phyloP scores from a whole-genome alignment of 2,797 vertebrate genomes.

The Anguilla pacifica region DNA sequence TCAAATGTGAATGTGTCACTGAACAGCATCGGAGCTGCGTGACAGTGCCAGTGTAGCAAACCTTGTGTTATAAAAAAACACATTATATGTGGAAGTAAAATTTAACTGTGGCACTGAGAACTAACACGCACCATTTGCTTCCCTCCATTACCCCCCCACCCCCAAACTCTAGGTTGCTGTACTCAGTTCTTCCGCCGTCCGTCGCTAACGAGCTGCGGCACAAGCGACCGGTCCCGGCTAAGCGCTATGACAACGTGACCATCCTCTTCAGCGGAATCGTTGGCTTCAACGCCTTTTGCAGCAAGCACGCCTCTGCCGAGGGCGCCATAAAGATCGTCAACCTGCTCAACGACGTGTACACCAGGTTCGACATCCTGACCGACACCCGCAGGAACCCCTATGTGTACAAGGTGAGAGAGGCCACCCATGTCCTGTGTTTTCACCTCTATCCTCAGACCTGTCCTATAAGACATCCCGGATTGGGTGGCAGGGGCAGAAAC shows the following conservation, averaged over 20 bases:
- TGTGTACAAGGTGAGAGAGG: constrained; percentile 89
- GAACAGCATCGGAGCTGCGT: neutral
- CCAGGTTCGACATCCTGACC: constrained; percentile 96
- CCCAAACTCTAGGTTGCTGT: constrained; percentile 79
- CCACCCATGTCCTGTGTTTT: neutral
- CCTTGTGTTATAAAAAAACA: neutral
- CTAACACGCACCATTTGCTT: neutral
- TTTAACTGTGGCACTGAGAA: neutral
- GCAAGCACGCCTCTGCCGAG: constrained; percentile 96
- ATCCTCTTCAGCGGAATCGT: constrained; percentile 98
- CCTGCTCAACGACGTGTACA: constrained; percentile 96
- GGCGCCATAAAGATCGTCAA: constrained; percentile 99
- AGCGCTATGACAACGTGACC: constrained; percentile 95
- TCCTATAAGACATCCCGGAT: neutral
- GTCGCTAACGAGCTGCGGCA: constrained; percentile 97
- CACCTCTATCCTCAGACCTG: neutral
- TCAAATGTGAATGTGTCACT: neutral
- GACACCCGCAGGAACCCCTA: constrained; percentile 96
- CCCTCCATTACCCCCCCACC: neutral
- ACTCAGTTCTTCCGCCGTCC: constrained; percentile 94
- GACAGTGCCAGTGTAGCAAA: too few relatives aligned
- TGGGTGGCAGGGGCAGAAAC: neutral
- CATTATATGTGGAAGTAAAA: neutral
- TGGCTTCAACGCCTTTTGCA: constrained; percentile 95
- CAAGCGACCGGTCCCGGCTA: constrained; percentile 93